Evolutionary conservation across 2,888 invertebrate species (phyloP), one percentile per base, ranked within the genome.

Genomic region (Trichacis sp.): DNA sequence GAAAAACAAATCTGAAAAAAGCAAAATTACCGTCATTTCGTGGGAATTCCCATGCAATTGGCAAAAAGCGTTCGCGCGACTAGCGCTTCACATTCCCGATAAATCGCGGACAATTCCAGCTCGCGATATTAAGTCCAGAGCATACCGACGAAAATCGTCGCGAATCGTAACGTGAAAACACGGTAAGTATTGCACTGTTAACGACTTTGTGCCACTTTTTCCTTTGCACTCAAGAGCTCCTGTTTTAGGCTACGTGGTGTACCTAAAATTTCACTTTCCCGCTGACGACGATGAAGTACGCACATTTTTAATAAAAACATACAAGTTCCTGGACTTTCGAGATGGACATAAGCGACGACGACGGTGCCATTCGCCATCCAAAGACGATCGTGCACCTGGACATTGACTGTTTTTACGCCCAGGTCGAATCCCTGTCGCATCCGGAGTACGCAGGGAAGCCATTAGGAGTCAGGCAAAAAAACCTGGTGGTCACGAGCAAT

Each of bases 321-420:
- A n/a, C 2, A 19, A 19, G 18, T 4, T 9, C 18, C 19, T 8
- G 3, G 19, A 20, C 12, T 43, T 30, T 9, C 19, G 33, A 30
- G 69, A 82, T 82, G 82, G 82, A 82, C 76, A 78, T 73, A 72
- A 74, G 70, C 56, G 78, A 78, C 15, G 79, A 75, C 56, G 77
- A 80, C 61, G 50, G 70, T 17, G 70, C 70, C 36, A 71, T 75
- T 59, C 75, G 73, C 53, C 93, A 93, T 84, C 86, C 88, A 53
- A 89, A 89, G 77, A 89, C 89, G 65, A 92, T 94, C 72, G 88
- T 94, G 77, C 94, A 94, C 81, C 86, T 94, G 74, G 94, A 94
- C 81, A 87, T 93, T 80, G 94, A 94, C 83, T 94, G 91, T 82
- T 94, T 92, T 85, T 94, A 94, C 85, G 94, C 94, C 63, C 94